phyloP scores from a whole-genome alignment of 1,140 invertebrate genomes.

The Scaptodrosophila lebanonensis region DNA sequence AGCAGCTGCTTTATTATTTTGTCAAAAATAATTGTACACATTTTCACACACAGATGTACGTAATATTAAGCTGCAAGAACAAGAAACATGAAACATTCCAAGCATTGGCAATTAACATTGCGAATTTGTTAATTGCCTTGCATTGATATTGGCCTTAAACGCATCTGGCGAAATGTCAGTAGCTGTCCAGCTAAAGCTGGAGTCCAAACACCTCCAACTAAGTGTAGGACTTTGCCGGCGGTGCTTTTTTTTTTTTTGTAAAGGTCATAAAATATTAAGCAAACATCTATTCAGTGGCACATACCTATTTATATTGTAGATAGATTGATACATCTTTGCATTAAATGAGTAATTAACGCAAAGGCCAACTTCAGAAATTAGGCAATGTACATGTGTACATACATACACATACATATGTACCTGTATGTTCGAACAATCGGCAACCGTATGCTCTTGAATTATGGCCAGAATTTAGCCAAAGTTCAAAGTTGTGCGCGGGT shows the following conservation, averaged over 20 bases:
- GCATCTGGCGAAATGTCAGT: slow-evolving; percentile 7
- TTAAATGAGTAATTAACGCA: slow-evolving; percentile 37
- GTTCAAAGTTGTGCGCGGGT: slow-evolving; percentile 10
- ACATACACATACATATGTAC: slow-evolving; percentile 6
- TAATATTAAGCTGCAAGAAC: background rate
- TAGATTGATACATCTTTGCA: slow-evolving; percentile 17
- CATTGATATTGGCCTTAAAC: slow-evolving; percentile 23
- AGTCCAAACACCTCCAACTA: too few species aligned
- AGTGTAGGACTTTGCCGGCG: too few species aligned
- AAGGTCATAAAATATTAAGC: too few species aligned
- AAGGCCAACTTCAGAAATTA: slow-evolving; percentile 45
- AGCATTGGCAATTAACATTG: slow-evolving; percentile 34
- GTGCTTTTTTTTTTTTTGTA: slow-evolving; percentile 17
- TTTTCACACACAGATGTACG: too few species aligned
- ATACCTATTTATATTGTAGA: too few species aligned
- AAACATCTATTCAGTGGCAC: too few species aligned
- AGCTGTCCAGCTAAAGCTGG: too few species aligned
- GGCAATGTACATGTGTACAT: slow-evolving; percentile 24
- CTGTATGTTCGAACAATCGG: too few species aligned
- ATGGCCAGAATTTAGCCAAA: slow-evolving; percentile 18
- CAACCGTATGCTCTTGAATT: too few species aligned
- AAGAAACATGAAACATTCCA: slow-evolving; percentile 4
- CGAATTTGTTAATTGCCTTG: slow-evolving; percentile 37
- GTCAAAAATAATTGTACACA: too few species aligned
- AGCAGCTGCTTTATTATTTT: background rate